Conservation (phyloP, 2,797 vertebrate species). For the Coluber constrictor region DNA sequence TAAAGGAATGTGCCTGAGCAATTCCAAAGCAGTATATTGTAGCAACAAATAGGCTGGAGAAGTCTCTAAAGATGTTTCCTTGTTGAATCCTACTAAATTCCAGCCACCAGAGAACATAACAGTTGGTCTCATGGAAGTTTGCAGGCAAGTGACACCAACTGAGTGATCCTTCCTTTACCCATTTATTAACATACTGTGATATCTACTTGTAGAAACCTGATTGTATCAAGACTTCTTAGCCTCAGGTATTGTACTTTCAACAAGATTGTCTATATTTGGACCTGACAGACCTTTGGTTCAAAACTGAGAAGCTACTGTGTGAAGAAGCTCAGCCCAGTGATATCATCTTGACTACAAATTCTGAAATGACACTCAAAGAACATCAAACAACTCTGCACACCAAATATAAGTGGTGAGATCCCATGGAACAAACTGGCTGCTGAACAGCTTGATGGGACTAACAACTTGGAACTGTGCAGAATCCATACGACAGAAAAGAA, state of each 20-base stretch:
- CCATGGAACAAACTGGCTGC: background rate
- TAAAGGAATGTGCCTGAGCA: background rate
- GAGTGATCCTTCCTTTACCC: background rate
- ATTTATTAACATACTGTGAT: background rate
- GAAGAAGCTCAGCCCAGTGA: no score
- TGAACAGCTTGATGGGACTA: background rate
- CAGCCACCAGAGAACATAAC: background rate
- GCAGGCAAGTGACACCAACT: background rate
- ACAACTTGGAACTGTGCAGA: conserved; percentile 31
- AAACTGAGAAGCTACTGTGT: background rate
- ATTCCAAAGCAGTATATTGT: background rate
- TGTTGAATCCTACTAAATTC: background rate
- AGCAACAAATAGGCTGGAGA: background rate
- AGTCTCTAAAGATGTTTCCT: background rate
- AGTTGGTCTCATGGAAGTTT: background rate
- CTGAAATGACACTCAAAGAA: background rate
- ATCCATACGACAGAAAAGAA: background rate
- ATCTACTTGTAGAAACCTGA: background rate
- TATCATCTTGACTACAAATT: background rate
- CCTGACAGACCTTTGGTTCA: background rate
- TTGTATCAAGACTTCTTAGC: background rate
- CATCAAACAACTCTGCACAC: background rate
- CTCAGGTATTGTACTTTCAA: background rate
- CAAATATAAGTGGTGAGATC: background rate
- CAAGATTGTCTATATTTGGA: background rate